phyloP scores from a whole-genome alignment of 2,888 invertebrate species.

The Psylliodes chrysocephalus region DNA sequence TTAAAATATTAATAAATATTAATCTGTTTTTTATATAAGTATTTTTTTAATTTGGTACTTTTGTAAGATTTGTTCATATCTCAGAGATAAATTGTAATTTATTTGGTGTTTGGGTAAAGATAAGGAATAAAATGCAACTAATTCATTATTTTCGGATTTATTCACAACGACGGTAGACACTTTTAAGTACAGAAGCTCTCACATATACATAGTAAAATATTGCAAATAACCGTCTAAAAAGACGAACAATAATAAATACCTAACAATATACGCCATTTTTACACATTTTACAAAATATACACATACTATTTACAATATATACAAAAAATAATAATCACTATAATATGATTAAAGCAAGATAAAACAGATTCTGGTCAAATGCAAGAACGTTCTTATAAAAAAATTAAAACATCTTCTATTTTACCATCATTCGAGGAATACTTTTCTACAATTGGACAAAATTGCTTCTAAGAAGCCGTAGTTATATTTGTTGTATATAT shows the following conservation, averaged over 20 bases:
- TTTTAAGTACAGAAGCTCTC: constrained; percentile 57
- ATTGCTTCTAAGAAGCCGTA: constrained; percentile 9
- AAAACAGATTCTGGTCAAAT: background rate
- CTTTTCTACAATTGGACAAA: background rate
- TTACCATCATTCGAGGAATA: background rate
- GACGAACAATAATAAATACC: constrained; percentile 56
- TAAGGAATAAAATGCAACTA: constrained; percentile 5
- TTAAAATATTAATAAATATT: no score
- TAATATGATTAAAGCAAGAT: background rate
- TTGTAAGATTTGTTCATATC: no score
- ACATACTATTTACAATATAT: constrained; percentile 48
- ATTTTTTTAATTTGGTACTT: no score
- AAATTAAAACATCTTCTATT: background rate
- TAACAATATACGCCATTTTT: constrained; percentile 47
- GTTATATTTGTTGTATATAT: background rate
- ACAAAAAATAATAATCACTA: constrained; percentile 28
- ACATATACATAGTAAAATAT: constrained; percentile 59
- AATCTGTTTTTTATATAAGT: no score
- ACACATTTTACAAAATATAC: constrained; percentile 52
- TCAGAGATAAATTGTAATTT: no score
- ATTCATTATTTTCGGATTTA: constrained; percentile 47
- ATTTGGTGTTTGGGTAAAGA: no score
- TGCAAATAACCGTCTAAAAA: constrained; percentile 60
- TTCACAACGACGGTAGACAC: constrained; percentile 59
- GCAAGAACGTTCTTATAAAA: background rate